phyloP scores from a whole-genome alignment of 2,888 invertebrate species.

The Gymnocheta viridis region DNA sequence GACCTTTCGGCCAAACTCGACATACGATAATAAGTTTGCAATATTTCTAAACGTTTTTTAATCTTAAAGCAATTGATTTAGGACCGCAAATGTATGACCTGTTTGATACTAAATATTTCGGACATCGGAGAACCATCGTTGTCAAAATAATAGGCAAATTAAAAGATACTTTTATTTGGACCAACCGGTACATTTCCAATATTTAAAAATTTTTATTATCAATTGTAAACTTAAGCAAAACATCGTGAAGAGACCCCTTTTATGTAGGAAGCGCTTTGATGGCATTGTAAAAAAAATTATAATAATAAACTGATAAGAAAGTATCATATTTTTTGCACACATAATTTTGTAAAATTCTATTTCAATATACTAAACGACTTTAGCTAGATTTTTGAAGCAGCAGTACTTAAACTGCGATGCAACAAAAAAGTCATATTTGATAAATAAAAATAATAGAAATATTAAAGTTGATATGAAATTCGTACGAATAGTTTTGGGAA shows the following conservation, averaged over 20 bases:
- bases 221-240: neutral
- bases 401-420: conserved; percentile 21
- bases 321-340: conserved; percentile 1
- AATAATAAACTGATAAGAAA: conserved; percentile 31
- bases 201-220: neutral
- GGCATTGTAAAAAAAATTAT: neutral
- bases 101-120: too few relatives aligned
- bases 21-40: too few relatives aligned
- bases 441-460: neutral
- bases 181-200: neutral
- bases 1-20: too few relatives aligned
- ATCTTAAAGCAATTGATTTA: too few relatives aligned
- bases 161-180: too few relatives aligned
- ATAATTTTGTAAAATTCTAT: neutral
- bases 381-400: neutral
- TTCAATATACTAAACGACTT: neutral
- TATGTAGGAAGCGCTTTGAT: neutral
- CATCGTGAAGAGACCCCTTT: neutral
- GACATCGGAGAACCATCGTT: too few relatives aligned
- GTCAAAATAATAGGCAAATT: too few relatives aligned
- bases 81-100: too few relatives aligned
- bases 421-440: conserved; percentile 19
- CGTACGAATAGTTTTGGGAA: neutral
- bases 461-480: conserved; percentile 26
- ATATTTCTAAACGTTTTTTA: too few relatives aligned